Conservation (phyloP, 2,797 vertebrate genomes). For the Ibycter americanus region DNA sequence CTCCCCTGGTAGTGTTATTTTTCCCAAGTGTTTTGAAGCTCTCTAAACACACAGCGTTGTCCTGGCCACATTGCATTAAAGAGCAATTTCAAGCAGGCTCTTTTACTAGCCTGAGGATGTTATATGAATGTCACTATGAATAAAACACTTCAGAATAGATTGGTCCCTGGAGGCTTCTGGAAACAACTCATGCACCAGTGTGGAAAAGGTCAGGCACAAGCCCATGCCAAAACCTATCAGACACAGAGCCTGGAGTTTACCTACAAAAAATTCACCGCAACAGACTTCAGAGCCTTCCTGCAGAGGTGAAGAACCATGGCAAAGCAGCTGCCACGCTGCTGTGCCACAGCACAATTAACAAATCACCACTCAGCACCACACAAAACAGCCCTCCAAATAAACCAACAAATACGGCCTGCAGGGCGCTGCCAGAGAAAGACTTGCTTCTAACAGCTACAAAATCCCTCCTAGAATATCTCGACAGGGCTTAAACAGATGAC, state of each 20-base stretch:
- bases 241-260: neutral
- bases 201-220: constrained; percentile 41
- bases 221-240: neutral
- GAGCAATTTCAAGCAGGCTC: constrained; percentile 8
- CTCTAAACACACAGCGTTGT: neutral
- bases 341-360: neutral
- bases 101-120: neutral
- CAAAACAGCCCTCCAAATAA: neutral
- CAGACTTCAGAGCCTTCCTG: neutral
- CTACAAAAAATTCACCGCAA: neutral
- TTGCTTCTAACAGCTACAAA: neutral
- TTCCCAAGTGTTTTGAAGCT: neutral
- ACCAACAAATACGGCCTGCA: rapidly evolving
- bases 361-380: neutral
- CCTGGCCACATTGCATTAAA: neutral
- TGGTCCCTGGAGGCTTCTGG: constrained; percentile 24
- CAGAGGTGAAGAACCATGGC: neutral
- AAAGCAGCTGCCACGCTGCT: neutral
- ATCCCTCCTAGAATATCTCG: neutral
- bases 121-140: constrained; percentile 14
- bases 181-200: constrained; percentile 2
- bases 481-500: neutral
- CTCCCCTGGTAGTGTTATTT: neutral
- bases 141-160: constrained; percentile 31
- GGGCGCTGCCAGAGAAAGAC: neutral